Base-by-base conservation (phyloP, 30 jellyfish, hydroid and myxozoan genomes). In the Cassiopea xamachana region DNA sequence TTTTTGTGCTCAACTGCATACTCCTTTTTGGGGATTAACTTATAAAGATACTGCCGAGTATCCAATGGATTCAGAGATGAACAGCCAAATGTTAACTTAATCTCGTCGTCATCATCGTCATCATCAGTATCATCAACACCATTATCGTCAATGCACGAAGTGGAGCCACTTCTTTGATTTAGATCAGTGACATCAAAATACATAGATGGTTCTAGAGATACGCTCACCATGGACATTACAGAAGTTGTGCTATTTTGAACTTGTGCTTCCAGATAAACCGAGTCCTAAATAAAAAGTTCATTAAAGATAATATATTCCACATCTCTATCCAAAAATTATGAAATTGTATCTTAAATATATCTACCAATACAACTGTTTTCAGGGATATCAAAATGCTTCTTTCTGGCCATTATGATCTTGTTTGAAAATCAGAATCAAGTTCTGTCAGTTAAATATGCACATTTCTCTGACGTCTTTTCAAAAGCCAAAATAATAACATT, bases 201-300 rank as follows among this genome's bases (percentile, higher is more conserved):
- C 46, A 58, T 83, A 14, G 98, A 90, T 6, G 98, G 98, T 67
- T 94, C 98, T 9, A 94, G 69, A 17, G 89, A 62, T 9, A 94
- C 98, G n/a, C 90, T 92, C 17, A 68, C 97, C 93, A 94, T 77
- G 59, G 98, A 90, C 94, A 94, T 90, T 13, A 94, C 48, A 10
- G 95, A 82, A 10, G 98, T 84, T 75, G 98, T 94, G 77, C 86
- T 94, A 82, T 94, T 94, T 68, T 94, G 98, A 10, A 94, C 98
- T 87, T 94, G 98, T 1, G 98, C 98, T 84, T 94, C 98, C 51
- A 94, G 95, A 69, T 81, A 94, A 58, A 91, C 97, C 19, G 87
- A 69, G 79, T 94, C 98, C 93, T 80, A 59, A 73, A 15, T 7
- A 6, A 62, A 62, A 27, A 13, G 9, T 51, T 2, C 4, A 51